A percentile compares a stretch with the other conserved stretches of the same genome.
Conservation (phyloP, 2,888 invertebrate genomes). For the Leptopilina myrica region DNA sequence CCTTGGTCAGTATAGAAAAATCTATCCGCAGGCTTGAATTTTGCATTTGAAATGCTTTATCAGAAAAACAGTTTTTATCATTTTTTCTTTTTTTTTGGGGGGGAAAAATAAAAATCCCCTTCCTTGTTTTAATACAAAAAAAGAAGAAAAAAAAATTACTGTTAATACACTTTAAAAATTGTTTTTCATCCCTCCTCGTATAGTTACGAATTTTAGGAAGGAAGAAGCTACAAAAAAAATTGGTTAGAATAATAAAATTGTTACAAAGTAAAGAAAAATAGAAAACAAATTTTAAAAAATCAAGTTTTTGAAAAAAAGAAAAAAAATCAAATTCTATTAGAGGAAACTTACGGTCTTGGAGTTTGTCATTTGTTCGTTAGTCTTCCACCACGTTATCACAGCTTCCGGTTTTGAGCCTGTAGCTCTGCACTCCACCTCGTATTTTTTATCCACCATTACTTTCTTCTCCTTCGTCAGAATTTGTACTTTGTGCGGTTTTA, state of each 20-base stretch:
- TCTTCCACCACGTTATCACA: constrained; percentile 93
- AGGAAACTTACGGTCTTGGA: constrained; percentile 86
- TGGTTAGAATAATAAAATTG: too few relatives aligned
- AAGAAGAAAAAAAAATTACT: neutral
- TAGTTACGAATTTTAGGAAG: too few relatives aligned
- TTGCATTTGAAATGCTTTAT: constrained; percentile 3
- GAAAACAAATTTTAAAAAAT: neutral
- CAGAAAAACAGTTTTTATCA: constrained; percentile 2
- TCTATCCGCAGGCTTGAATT: neutral
- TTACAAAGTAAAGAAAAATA: neutral
- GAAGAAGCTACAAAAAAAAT: too few relatives aligned
- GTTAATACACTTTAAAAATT: neutral
- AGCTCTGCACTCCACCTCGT: constrained; percentile 92
- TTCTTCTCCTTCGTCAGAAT: constrained; percentile 90
- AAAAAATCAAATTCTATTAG: too few relatives aligned
- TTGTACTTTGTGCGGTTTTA: constrained; percentile 90
- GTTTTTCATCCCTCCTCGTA: too few relatives aligned
- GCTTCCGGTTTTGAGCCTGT: constrained; percentile 92
- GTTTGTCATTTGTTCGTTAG: constrained; percentile 87
- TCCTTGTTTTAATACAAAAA: neutral
- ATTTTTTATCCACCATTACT: constrained; percentile 90
- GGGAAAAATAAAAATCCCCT: neutral
- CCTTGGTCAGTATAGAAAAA: neutral
- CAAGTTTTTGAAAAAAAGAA: neutral
- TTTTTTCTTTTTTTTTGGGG: neutral